phyloP scores from a whole-genome alignment of 2,797 vertebrate species.

The Rhynchonycteris naso region DNA sequence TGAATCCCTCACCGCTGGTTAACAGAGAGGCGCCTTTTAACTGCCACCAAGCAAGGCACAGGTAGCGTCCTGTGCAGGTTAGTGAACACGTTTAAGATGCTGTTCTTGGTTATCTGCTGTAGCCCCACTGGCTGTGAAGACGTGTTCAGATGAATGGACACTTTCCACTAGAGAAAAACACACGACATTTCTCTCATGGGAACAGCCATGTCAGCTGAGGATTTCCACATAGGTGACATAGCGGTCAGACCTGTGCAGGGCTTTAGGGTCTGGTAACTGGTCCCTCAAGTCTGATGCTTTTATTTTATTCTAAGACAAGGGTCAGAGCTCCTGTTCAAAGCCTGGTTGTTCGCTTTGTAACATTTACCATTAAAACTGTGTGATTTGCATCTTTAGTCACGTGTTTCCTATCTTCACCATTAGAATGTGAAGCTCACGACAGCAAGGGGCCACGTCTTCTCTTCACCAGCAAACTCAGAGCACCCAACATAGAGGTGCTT shows the following conservation, averaged over 20 bases:
- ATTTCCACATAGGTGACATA: fast-evolving
- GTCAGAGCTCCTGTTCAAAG: not conserved
- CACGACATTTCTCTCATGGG: not conserved
- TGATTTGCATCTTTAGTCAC: not conserved
- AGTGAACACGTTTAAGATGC: not conserved
- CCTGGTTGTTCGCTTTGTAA: not conserved
- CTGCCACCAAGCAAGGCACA: not conserved
- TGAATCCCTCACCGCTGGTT: not conserved
- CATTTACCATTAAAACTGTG: not conserved
- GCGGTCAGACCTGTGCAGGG: not conserved
- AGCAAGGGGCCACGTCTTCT: not conserved
- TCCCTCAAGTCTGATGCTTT: not conserved
- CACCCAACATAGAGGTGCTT: not conserved
- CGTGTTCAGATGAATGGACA: not conserved
- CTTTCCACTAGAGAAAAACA: not conserved
- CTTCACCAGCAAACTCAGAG: not conserved
- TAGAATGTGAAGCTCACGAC: not conserved
- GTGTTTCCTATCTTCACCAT: not conserved
- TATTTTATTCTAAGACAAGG: not conserved
- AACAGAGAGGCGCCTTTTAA: not conserved
- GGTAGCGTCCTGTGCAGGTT: not conserved
- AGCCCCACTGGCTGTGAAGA: not conserved
- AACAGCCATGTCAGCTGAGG: not conserved
- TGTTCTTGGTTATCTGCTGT: not conserved
- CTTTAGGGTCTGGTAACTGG: fast-evolving